These are phyloP conservation scores for Acronicta leporina DNA, from an alignment of 2,888 invertebrate genomes.

Conservation along the genomic window DNA sequence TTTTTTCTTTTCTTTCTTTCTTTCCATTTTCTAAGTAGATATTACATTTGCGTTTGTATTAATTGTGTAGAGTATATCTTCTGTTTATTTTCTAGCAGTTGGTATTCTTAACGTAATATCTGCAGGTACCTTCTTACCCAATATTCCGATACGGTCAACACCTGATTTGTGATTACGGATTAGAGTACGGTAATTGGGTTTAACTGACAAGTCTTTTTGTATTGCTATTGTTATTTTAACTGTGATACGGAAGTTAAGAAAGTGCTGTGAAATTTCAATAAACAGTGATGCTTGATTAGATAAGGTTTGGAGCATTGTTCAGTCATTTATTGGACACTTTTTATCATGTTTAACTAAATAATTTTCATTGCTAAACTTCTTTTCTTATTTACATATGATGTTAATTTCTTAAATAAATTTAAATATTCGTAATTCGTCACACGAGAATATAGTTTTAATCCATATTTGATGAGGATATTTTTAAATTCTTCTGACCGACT, in stretches of 20 bases:
- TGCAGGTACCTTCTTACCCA: conserved; percentile 56
- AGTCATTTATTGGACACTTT: too few relatives aligned
- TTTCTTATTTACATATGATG: too few relatives aligned
- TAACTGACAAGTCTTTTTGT: conserved; percentile 27
- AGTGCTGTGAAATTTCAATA: conserved; percentile 21
- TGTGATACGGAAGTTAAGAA: conserved; percentile 41
- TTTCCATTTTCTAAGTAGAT: too few relatives aligned
- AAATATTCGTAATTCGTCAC: too few relatives aligned
- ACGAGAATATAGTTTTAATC: too few relatives aligned
- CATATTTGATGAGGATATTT: too few relatives aligned
- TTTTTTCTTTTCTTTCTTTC: too few relatives aligned
- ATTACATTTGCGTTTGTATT: too few relatives aligned
- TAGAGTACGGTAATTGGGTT: conserved; percentile 41
- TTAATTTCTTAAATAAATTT: too few relatives aligned
- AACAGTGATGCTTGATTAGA: conserved; percentile 20
- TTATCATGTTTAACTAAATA: too few relatives aligned
- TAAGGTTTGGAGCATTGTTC: conserved; percentile 8
- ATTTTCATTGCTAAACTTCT: too few relatives aligned
- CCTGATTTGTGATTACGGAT: conserved; percentile 51
- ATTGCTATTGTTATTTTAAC: conserved; percentile 31
- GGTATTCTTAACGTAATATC: conserved; percentile 35
- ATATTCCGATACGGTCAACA: conserved; percentile 51
- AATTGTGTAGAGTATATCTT: conserved; percentile 8
- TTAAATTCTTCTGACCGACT: too few relatives aligned
- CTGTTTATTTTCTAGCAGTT: conserved; percentile 10